Percentiles rank a stretch among this genome's conserved stretches.
Evolutionary conservation across 2,797 vertebrate species (phyloP).

Genomic region (Tympanoctomys barrerae): DNA sequence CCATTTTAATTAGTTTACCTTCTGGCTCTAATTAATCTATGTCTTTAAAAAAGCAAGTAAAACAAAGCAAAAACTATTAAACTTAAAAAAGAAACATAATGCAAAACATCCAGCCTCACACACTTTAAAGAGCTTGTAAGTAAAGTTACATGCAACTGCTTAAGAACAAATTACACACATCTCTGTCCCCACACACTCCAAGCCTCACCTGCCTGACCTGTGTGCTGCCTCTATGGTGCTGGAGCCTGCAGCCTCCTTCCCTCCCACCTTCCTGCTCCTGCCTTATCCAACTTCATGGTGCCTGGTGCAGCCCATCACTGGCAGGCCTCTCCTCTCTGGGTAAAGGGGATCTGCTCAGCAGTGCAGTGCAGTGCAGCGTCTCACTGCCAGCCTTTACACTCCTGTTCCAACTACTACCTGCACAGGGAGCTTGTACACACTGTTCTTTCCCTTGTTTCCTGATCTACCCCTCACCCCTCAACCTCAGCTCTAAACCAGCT

Average conservation of each 20-base stretch:
- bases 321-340: background rate
- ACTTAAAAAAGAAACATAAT: slow-evolving; percentile 10
- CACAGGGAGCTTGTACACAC: background rate
- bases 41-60: background rate
- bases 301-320: background rate
- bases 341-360: background rate
- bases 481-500: background rate
- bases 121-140: slow-evolving; percentile 9
- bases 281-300: background rate
- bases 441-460: background rate
- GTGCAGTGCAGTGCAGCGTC: background rate
- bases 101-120: slow-evolving; percentile 9
- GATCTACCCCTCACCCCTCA: background rate
- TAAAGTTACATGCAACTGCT: background rate
- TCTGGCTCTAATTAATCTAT: slow-evolving; percentile 43
- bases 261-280: background rate
- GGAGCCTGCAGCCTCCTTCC: background rate
- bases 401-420: background rate
- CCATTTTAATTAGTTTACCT: slow-evolving; percentile 60
- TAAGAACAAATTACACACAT: background rate
- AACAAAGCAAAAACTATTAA: slow-evolving; percentile 57
- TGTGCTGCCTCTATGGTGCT: background rate
- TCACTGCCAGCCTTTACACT: background rate
- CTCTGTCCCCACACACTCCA: background rate
- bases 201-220: accelerated